A percentile compares a stretch with the other conserved stretches of the same genome.
phyloP scores from a whole-genome alignment of 2,113 vertebrate species.

The Antennarius striatus region DNA sequence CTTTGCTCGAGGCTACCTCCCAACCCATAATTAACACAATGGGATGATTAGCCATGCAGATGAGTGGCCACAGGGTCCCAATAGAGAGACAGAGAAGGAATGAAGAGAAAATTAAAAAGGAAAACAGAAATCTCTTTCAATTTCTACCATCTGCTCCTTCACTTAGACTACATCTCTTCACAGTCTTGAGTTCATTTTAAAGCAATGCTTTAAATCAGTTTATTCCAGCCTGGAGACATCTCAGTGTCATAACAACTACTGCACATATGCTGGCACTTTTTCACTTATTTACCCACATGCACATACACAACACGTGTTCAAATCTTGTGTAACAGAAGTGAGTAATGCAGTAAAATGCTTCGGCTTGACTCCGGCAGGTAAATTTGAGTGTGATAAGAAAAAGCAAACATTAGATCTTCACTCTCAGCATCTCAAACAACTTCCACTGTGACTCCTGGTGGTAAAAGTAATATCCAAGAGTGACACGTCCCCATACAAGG shows the following conservation, averaged over 20 bases:
- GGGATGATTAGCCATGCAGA: constrained; percentile 70
- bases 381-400: not conserved
- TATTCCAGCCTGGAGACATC: constrained; percentile 40
- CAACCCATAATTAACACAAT: constrained; percentile 72
- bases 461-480: constrained; percentile 63
- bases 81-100: constrained; percentile 48
- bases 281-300: not conserved
- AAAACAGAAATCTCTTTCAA: constrained; percentile 18
- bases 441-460: constrained; percentile 42
- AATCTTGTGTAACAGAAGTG: constrained; percentile 3
- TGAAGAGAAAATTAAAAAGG: constrained; percentile 38
- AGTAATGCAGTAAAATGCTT: not conserved
- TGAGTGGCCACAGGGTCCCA: constrained; percentile 60
- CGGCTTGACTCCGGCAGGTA: not conserved
- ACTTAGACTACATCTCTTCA: constrained; percentile 33
- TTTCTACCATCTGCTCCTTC: constrained; percentile 38
- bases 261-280: not conserved
- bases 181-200: constrained; percentile 49
- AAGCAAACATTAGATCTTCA: constrained; percentile 24
- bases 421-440: constrained; percentile 18
- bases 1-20: constrained; percentile 50
- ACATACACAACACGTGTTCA: constrained; percentile 20
- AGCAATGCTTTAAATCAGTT: constrained; percentile 61
- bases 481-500: constrained; percentile 52
- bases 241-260: constrained; percentile 42